A percentile compares a stretch with the other conserved stretches of the same genome.
Conservation (phyloP, 1,140 invertebrate species). For the Microvelia longipes region DNA sequence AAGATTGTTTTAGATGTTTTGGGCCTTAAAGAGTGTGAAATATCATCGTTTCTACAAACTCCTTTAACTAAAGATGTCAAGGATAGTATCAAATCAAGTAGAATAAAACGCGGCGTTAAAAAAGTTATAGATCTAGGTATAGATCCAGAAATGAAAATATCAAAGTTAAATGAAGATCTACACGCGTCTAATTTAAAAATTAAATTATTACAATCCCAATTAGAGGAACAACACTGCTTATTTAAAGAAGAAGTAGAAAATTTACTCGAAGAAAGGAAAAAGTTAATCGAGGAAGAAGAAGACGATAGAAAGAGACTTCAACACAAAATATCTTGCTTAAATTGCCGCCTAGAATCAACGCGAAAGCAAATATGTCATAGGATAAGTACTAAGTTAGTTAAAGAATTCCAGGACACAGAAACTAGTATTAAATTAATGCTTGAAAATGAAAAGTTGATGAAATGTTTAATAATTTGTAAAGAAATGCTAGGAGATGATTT, state of each 20-base stretch:
- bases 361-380: constrained; percentile 4
- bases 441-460: constrained; percentile 12
- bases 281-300: constrained; percentile 9
- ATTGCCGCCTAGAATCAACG: constrained; percentile 8
- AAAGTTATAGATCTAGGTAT: constrained; percentile 6
- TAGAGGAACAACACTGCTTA: constrained; percentile 9
- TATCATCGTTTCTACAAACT: neutral
- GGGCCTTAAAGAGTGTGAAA: constrained; percentile 8
- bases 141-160: constrained; percentile 7
- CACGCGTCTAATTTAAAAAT: constrained; percentile 6
- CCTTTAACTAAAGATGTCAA: neutral
- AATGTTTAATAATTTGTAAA: constrained; percentile 8
- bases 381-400: constrained; percentile 6
- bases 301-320: constrained; percentile 5
- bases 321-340: constrained; percentile 11
- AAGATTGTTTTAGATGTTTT: constrained; percentile 5
- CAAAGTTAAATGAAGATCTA: constrained; percentile 6
- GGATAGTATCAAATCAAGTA: neutral
- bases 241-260: constrained; percentile 12
- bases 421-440: constrained; percentile 3
- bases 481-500: constrained; percentile 9
- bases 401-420: constrained; percentile 6
- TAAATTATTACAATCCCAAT: constrained; percentile 7
- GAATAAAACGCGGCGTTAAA: neutral
- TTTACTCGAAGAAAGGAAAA: constrained; percentile 11